Conservation (phyloP, 1,140 invertebrate genomes). For the Nixonia krombeini region DNA sequence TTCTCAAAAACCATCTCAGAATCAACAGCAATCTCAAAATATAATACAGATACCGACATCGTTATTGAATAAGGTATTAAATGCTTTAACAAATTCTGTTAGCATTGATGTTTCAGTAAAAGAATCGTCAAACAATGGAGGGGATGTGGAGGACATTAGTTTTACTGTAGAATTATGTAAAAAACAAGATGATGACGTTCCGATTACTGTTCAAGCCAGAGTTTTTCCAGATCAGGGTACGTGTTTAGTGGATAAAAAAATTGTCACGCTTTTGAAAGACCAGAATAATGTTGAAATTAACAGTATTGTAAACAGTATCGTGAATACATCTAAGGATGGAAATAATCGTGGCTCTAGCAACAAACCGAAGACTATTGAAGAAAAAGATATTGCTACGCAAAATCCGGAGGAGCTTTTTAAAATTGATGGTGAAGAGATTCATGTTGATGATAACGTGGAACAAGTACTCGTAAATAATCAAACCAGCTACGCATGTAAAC, state of each 20-base stretch:
- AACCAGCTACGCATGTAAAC: constrained; percentile 62
- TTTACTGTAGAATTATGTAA: constrained; percentile 66
- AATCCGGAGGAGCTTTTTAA: constrained; percentile 66
- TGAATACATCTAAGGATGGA: constrained; percentile 43
- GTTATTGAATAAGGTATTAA: constrained; percentile 65
- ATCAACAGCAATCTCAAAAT: constrained; percentile 28
- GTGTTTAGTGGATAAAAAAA: constrained; percentile 63
- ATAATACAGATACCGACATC: constrained; percentile 67
- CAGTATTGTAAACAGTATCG: constrained; percentile 60
- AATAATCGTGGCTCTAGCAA: constrained; percentile 28
- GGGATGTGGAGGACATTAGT: constrained; percentile 65
- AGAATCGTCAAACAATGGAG: constrained; percentile 60
- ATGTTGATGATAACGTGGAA: constrained; percentile 68
- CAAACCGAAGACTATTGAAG: constrained; percentile 56
- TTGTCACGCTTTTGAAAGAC: constrained; percentile 59
- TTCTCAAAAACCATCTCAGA: constrained; percentile 10
- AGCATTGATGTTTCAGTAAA: constrained; percentile 66
- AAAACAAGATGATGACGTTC: constrained; percentile 52
- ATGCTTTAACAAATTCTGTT: constrained; percentile 58
- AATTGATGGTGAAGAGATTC: constrained; percentile 68
- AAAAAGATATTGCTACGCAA: constrained; percentile 55
- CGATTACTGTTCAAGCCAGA: constrained; percentile 59
- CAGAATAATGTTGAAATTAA: constrained; percentile 58
- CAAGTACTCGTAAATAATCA: constrained; percentile 57
- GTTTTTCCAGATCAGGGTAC: constrained; percentile 69